Evolutionary conservation across 2,888 invertebrate species (phyloP).

Genomic region (Acholoe squamosa): DNA sequence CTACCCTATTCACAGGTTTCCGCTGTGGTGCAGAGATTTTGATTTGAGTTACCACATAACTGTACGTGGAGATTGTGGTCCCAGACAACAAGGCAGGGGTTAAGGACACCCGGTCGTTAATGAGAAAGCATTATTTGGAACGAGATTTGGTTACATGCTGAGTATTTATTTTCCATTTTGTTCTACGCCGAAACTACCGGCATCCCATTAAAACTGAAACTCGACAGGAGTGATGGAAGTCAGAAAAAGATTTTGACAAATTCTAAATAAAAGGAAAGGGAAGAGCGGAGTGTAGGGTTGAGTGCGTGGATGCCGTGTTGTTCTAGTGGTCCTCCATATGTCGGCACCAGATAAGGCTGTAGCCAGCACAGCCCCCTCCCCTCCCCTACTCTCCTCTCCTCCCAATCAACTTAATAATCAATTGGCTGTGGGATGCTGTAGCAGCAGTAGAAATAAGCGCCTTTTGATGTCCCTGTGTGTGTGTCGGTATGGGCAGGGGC

Average conservation of each 20-base stretch:
- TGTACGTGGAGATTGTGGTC: neutral
- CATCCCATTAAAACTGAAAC: slow-evolving; percentile 16
- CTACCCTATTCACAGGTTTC: too few species aligned
- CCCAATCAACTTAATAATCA: slow-evolving; percentile 23
- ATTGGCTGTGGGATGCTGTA: neutral
- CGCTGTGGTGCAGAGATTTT: too few species aligned
- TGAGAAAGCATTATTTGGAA: neutral
- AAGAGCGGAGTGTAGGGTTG: neutral
- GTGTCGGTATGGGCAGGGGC: too few species aligned
- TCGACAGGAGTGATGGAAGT: neutral
- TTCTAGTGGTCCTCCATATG: neutral
- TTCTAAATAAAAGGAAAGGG: neutral
- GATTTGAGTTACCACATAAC: too few species aligned
- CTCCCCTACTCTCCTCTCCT: neutral
- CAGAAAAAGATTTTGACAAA: neutral
- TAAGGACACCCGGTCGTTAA: neutral
- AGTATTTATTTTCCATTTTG: neutral
- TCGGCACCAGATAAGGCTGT: neutral
- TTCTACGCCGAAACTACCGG: neutral
- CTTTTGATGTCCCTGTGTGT: neutral
- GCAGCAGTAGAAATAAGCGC: neutral
- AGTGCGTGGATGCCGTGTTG: neutral
- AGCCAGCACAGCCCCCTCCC: neutral
- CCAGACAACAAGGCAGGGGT: neutral
- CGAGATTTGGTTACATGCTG: neutral